Evolutionary conservation across 1,140 invertebrate species (phyloP), one percentile per base, ranked within the genome.

Genomic region (Physella acuta): DNA sequence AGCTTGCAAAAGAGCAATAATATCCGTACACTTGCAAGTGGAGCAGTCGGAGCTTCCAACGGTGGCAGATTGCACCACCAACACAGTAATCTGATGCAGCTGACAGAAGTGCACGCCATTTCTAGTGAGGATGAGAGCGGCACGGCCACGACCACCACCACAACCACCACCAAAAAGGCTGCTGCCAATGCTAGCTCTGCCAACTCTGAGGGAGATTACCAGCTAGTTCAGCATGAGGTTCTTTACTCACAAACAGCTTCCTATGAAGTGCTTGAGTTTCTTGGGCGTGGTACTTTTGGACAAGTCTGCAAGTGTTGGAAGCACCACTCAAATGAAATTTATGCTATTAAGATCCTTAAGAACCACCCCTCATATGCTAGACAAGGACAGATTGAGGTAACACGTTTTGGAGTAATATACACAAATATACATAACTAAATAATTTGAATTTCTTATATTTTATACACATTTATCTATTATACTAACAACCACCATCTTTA

Each of bases 281-380:
- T 99, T 73, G 97, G 97, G 75, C 90, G 97, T 75, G 96, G 97
- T 74, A 99, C 97, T 61, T 99, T 99, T 88, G 97, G 97, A 71
- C 97, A 99, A 89, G 97, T 99, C 76, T 97, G 99, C 77, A 99
- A 99, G 88, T 99, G 97, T 86, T 99, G 97, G 97, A 99, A 99
- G 86, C 98, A 98, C 85, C 97, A 97, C 83, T 99, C 97, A 69
- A 99, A 97, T 85, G 97, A 99, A 87, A 99, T 99, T 80, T 97
- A 99, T 73, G 97, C 97, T 79, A 99, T 99, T 82, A 99, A 99
- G 89, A 99, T 99, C 82, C 88, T 99, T 34, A 99, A 99, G 87
- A 99, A 99, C 88, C 97, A 99, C 89, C 97, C 97, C 63, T 99
- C 96, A 64, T 99, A 99, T 88, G 97, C 97, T 70, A 90, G 97